Evolutionary conservation across 1,140 invertebrate genomes (phyloP).

Genomic region (Paraescarpia echinospica): DNA sequence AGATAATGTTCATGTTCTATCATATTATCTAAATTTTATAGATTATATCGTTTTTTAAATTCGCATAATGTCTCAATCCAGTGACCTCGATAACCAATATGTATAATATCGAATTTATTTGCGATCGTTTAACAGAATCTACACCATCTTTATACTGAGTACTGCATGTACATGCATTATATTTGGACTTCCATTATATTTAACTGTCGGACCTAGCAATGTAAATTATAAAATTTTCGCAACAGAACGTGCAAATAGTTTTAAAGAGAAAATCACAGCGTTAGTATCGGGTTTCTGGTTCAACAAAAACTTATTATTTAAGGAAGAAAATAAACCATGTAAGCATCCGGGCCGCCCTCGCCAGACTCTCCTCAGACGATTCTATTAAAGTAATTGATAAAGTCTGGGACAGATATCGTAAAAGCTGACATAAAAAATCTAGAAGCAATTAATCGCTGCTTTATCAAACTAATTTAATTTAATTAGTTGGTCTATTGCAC

Average conservation of each 20-base stretch:
- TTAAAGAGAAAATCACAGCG: background rate
- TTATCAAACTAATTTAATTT: background rate
- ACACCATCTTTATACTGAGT: background rate
- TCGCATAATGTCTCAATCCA: background rate
- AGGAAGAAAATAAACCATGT: background rate
- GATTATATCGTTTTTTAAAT: background rate
- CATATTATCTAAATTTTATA: background rate
- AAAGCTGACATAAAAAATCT: background rate
- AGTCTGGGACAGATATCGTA: background rate
- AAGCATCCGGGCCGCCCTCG: background rate
- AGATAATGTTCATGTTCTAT: background rate
- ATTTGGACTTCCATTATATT: background rate
- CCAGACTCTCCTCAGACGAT: background rate
- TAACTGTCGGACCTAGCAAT: background rate
- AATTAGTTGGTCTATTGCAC: background rate
- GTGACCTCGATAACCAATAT: background rate
- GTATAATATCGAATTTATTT: background rate
- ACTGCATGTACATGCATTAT: background rate
- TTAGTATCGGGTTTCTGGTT: background rate
- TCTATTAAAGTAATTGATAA: background rate
- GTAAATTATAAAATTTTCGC: background rate
- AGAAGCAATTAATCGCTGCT: background rate
- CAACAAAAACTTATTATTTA: background rate
- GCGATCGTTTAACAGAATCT: background rate
- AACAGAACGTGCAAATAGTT: background rate